Evolutionary conservation across 2,888 invertebrate genomes (phyloP).

Genomic region (Phengaris alcon): DNA sequence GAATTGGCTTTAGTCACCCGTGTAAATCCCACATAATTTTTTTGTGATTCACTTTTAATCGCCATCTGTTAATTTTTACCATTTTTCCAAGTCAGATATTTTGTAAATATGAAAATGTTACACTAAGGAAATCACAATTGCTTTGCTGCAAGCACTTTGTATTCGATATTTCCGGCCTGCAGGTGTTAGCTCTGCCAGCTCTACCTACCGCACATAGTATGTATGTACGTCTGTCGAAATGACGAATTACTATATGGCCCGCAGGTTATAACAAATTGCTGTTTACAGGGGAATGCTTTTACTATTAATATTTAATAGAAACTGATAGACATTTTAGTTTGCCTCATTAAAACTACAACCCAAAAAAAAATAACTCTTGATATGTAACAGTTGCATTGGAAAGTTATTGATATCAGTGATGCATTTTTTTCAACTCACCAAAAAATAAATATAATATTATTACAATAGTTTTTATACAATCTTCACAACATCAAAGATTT

Average conservation of each 20-base stretch:
- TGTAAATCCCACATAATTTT: too few relatives aligned
- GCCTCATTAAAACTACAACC: neutral
- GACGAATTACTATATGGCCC: neutral
- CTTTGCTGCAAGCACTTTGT: too few relatives aligned
- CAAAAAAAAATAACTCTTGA: too few relatives aligned
- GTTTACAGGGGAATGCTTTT: neutral
- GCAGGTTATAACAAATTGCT: neutral
- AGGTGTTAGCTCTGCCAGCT: neutral
- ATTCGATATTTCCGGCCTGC: neutral
- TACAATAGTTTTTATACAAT: constrained; percentile 28
- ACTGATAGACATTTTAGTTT: neutral
- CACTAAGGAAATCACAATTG: too few relatives aligned
- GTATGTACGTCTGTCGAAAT: neutral
- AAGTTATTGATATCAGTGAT: neutral
- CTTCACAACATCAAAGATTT: constrained; percentile 48
- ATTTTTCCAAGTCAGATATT: too few relatives aligned
- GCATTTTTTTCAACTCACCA: neutral
- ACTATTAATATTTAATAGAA: neutral
- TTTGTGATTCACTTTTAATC: too few relatives aligned
- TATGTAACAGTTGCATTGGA: neutral
- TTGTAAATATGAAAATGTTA: too few relatives aligned
- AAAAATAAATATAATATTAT: neutral
- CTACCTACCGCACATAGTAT: neutral
- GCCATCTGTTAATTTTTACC: too few relatives aligned
- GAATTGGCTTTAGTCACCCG: too few relatives aligned